Conservation (phyloP, 2,113 vertebrate species). For the Sapajus apella region DNA sequence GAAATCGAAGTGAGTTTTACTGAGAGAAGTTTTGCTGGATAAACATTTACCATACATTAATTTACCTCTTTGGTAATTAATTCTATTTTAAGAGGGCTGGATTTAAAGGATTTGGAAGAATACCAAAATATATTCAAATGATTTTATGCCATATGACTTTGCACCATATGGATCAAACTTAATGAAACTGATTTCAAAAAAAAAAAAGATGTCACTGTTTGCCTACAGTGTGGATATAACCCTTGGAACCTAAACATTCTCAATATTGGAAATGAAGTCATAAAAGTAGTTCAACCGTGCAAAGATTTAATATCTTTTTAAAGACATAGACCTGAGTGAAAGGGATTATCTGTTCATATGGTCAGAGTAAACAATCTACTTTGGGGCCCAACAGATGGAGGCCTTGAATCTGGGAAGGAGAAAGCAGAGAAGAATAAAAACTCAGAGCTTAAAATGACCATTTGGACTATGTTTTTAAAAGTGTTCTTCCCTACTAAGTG, state of each 20-base stretch:
- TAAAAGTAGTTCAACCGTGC: slow-evolving; percentile 72
- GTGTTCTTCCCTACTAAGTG: background rate
- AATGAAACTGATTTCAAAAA: slow-evolving; percentile 65
- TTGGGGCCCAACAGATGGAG: slow-evolving; percentile 72
- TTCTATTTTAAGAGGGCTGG: slow-evolving; percentile 44
- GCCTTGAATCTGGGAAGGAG: slow-evolving; percentile 56
- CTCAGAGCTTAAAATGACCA: slow-evolving; percentile 56
- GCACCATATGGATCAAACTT: slow-evolving; percentile 72
- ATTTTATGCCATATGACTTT: slow-evolving; percentile 56
- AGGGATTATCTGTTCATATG: slow-evolving; percentile 72
- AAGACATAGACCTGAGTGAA: slow-evolving; percentile 69
- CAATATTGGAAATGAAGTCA: slow-evolving; percentile 74
- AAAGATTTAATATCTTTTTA: slow-evolving; percentile 76
- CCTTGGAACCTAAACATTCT: slow-evolving; percentile 56
- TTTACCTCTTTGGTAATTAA: slow-evolving; percentile 60
- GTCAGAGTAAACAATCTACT: slow-evolving; percentile 70
- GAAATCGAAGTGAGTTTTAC: slow-evolving; percentile 34
- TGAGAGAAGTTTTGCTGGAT: background rate
- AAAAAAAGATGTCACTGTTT: slow-evolving; percentile 65
- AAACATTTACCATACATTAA: slow-evolving; percentile 57
- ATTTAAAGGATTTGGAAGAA: slow-evolving; percentile 67
- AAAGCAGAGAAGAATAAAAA: slow-evolving; percentile 71
- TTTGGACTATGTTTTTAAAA: slow-evolving; percentile 44
- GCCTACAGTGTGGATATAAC: slow-evolving; percentile 60
- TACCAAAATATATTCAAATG: slow-evolving; percentile 65